phyloP scores from a whole-genome alignment of 2,888 invertebrate genomes.

The Eilema caniola region DNA sequence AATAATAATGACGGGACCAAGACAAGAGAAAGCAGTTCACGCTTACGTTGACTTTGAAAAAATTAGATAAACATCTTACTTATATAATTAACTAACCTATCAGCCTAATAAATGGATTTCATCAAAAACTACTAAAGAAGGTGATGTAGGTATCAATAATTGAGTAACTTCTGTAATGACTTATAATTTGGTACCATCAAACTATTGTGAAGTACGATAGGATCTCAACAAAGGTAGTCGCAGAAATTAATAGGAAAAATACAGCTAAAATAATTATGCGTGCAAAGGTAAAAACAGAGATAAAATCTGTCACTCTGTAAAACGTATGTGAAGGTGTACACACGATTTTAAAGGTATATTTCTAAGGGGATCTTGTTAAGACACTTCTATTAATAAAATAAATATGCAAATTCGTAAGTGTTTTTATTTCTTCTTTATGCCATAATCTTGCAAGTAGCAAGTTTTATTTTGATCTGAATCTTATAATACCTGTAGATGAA shows the following conservation, averaged over 20 bases:
- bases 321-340: too few species aligned
- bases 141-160: too few species aligned
- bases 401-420: neutral
- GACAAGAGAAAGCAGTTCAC: constrained; percentile 4
- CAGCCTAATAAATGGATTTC: neutral
- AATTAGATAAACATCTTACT: neutral
- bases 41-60: neutral
- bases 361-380: neutral
- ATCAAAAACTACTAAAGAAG: too few species aligned
- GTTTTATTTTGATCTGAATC: neutral
- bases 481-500: neutral
- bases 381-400: neutral
- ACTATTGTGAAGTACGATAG: too few species aligned
- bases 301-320: too few species aligned
- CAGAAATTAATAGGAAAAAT: neutral
- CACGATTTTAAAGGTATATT: too few species aligned
- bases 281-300: neutral
- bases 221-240: too few species aligned
- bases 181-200: too few species aligned
- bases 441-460: neutral
- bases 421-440: neutral
- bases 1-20: neutral
- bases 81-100: neutral
- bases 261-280: neutral
- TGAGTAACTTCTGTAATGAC: too few species aligned